A percentile compares a stretch with the other conserved stretches of the same genome.
Conservation (phyloP, 2,888 invertebrate genomes). For the Himalopsyche tibetana region DNA sequence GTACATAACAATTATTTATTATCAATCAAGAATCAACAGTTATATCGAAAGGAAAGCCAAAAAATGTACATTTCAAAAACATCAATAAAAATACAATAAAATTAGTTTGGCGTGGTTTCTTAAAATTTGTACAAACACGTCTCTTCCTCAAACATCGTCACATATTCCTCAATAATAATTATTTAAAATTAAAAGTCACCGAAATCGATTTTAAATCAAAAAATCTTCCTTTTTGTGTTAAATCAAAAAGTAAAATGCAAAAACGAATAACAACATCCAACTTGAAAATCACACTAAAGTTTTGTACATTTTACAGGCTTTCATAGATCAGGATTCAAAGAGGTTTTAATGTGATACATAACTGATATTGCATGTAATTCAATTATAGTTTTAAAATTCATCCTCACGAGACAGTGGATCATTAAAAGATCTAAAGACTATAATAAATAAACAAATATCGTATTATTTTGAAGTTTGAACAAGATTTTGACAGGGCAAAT, state of each 20-base stretch:
- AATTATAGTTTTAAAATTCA: too few relatives aligned
- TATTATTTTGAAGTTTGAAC: too few relatives aligned
- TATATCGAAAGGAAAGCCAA: constrained; percentile 28
- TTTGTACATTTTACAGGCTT: constrained; percentile 42
- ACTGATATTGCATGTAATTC: background rate
- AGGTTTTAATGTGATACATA: background rate
- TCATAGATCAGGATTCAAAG: background rate
- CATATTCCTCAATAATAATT: constrained; percentile 16
- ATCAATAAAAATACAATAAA: constrained; percentile 41
- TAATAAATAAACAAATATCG: too few relatives aligned
- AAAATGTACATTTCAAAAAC: constrained; percentile 42
- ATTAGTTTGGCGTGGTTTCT: constrained; percentile 40
- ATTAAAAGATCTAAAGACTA: background rate
- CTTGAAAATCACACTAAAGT: constrained; percentile 16
- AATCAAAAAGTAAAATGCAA: constrained; percentile 34
- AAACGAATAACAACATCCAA: constrained; percentile 29
- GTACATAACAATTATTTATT: constrained; percentile 33
- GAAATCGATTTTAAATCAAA: background rate
- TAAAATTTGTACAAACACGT: constrained; percentile 41
- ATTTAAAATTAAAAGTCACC: constrained; percentile 21
- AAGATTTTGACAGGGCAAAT: constrained; percentile 6
- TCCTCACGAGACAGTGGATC: background rate
- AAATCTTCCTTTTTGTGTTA: background rate
- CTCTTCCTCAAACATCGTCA: constrained; percentile 8
- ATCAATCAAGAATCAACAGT: constrained; percentile 31